These are phyloP conservation scores for Cyprinodon diabolis DNA, from an alignment of 2,797 vertebrate genomes.

Conservation along the genomic window DNA sequence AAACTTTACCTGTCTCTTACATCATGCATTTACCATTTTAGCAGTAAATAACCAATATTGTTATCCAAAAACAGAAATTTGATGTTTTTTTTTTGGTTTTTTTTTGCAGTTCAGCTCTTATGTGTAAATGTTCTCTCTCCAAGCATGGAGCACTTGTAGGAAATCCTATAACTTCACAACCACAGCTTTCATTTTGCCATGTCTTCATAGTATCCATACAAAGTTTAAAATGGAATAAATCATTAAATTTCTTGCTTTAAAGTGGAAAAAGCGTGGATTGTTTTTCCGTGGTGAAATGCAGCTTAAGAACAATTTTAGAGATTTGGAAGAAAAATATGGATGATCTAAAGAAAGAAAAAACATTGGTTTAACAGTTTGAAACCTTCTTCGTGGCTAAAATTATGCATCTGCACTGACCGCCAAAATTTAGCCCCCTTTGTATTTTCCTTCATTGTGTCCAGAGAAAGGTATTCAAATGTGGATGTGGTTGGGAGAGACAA, in stretches of 20 bases:
- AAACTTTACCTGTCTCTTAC: too few species aligned
- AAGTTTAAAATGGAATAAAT: neutral
- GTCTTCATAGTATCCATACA: neutral
- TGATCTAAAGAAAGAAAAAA: neutral
- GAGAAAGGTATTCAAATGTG: constrained; percentile 69
- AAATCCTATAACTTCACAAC: neutral
- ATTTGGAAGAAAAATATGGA: neutral
- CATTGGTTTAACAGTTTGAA: neutral
- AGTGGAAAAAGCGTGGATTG: too few species aligned
- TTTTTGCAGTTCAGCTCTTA: too few species aligned
- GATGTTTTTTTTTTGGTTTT: too few species aligned
- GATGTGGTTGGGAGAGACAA: constrained; percentile 66
- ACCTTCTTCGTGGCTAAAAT: constrained; percentile 39
- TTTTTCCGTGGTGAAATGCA: too few species aligned
- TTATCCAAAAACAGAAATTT: too few species aligned
- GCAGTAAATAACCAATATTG: too few species aligned
- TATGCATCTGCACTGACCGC: constrained; percentile 61
- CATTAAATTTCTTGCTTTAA: neutral
- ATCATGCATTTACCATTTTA: too few species aligned
- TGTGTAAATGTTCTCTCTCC: too few species aligned
- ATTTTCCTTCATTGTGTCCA: constrained; percentile 64
- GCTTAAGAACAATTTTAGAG: neutral
- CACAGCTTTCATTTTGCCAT: too few species aligned
- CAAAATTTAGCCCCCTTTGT: constrained; percentile 68
- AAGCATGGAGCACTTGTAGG: neutral